These are phyloP conservation scores for Salvator merianae DNA, from an alignment of 2,113 vertebrate species.

Conservation along the genomic window DNA sequence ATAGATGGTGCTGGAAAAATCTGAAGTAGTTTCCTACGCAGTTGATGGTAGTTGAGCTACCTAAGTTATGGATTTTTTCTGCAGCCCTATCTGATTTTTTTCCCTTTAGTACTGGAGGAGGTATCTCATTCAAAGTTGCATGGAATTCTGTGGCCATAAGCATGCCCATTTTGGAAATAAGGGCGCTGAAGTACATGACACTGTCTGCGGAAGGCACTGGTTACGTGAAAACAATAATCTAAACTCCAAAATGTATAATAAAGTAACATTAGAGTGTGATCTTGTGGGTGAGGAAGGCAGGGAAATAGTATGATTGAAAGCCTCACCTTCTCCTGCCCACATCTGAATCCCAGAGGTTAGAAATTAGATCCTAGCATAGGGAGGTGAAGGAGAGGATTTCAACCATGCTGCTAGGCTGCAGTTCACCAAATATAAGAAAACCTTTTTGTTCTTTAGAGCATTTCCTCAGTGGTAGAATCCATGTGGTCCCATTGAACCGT, in stretches of 20 bases:
- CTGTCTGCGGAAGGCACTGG: background rate
- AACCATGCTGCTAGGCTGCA: too few relatives aligned
- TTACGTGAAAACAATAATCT: background rate
- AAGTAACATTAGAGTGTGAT: background rate
- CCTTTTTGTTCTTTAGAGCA: too few relatives aligned
- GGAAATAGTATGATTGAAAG: background rate
- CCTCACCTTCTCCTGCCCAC: too few relatives aligned
- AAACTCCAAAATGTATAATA: background rate
- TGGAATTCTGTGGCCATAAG: background rate
- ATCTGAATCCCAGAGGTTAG: too few relatives aligned
- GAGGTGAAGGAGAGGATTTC: background rate
- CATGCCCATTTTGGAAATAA: too few relatives aligned
- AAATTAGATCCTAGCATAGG: too few relatives aligned
- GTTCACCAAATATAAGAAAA: too few relatives aligned
- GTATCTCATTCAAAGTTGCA: background rate
- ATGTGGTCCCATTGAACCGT: too few relatives aligned
- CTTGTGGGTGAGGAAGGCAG: too few relatives aligned
- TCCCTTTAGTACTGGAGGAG: background rate
- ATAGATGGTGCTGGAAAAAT: background rate
- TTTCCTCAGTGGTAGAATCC: too few relatives aligned
- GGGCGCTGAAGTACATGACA: too few relatives aligned
- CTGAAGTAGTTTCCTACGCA: background rate
- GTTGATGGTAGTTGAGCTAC: background rate
- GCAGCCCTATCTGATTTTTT: background rate
- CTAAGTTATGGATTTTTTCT: background rate